Conservation (phyloP, 2,888 invertebrate species). For the Hyles lineata region DNA sequence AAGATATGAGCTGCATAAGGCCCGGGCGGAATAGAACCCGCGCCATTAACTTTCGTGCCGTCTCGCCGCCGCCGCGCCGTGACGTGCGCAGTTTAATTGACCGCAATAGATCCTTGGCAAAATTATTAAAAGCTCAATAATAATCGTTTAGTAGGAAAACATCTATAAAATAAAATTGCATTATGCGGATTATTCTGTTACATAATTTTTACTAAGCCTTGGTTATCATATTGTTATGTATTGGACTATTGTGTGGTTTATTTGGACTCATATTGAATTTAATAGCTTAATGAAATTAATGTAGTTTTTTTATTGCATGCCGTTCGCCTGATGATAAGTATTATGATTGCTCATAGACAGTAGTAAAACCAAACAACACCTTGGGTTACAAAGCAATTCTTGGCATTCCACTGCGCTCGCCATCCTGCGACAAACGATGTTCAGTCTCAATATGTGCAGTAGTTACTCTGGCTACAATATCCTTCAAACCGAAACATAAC, state of each 20-base stretch:
- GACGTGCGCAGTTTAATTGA: neutral
- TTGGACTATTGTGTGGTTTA: neutral
- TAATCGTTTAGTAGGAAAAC: neutral
- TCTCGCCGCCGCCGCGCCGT: neutral
- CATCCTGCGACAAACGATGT: too few relatives aligned
- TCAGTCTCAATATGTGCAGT: too few relatives aligned
- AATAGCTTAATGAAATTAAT: too few relatives aligned
- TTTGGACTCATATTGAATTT: too few relatives aligned
- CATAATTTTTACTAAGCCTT: neutral
- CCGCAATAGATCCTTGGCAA: neutral
- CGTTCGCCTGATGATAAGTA: too few relatives aligned
- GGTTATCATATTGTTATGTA: neutral
- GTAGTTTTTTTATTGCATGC: too few relatives aligned
- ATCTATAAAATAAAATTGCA: conserved; percentile 10
- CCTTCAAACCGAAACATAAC: too few relatives aligned
- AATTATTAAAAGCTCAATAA: conserved; percentile 2
- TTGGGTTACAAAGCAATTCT: too few relatives aligned
- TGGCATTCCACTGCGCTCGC: too few relatives aligned
- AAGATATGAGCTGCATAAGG: conserved; percentile 30
- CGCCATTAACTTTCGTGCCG: conserved; percentile 27
- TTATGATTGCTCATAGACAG: too few relatives aligned
- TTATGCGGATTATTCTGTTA: neutral
- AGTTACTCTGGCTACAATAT: too few relatives aligned
- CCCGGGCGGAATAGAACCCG: conserved; percentile 23
- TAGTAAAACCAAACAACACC: too few relatives aligned